Evolutionary conservation across 2,888 invertebrate genomes (phyloP), one percentile per base, ranked within the genome.

Genomic region (Agriopis marginaria): DNA sequence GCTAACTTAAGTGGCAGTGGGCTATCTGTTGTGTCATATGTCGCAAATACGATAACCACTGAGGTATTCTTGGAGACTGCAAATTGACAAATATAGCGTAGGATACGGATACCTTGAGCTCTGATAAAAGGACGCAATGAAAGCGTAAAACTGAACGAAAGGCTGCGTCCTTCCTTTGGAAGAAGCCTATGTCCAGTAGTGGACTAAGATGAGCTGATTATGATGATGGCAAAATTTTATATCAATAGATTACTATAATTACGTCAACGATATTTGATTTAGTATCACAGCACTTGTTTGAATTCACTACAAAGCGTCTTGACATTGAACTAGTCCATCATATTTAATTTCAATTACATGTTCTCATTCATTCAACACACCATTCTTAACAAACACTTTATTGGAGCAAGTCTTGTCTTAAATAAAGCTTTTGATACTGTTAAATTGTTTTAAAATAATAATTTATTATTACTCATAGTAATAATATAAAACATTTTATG

Each of bases 261-360:
- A 23, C 12, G 17, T 58, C 32, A 58, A 58, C 6, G 58, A 12
- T 45, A 3, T 14, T 58, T 45, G 45, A 44, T 44, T 55, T 10
- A 5, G 11, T 53, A 44, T 10, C 64, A 60, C 71, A 66, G 58
- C 76, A 75, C 82, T 72, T 79, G 77, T 72, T 63, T 63, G 23
- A 66, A 73, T 75, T 73, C 71, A 80, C 82, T 74, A 79, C 70
- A 66, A 71, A 76, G 68, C 71, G 72, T 81, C 77, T 75, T 86
- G 87, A 88, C 88, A 87, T 88, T 88, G 88, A 87, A 85, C 85
- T 82, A 83, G 71, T 80, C 47, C 6, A 60, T 44, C 51, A 64
- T 44, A 56, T 61, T 58, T 68, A 55, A 66, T 60, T 60, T 17
- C 63, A 66, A 66, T 63, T 67, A 70, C 49, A 50, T 49, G 63